Evolutionary conservation across 2,888 invertebrate genomes (phyloP), one percentile per base, ranked within the genome.

Genomic region (Drosophila tripunctata): DNA sequence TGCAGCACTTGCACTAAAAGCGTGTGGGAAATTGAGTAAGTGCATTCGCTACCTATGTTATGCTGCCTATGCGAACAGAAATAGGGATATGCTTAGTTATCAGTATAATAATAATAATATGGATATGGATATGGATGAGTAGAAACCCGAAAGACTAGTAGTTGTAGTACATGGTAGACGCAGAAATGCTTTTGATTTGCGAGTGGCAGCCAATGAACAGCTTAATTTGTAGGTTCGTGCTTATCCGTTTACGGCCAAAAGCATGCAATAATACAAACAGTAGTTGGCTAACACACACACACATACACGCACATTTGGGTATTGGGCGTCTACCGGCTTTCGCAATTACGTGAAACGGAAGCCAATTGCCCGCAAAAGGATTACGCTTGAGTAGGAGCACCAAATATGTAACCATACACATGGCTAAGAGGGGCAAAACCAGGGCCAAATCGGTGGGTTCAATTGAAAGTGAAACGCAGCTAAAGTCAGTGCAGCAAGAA

Each of bases 391-490:
- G 75, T 66, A 45, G 70, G 35, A 66, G 66, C 60, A 36, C 63
- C 60, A 52, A 70, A 58, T 41, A 41, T 22, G 43, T 43, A 6
- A 40, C 10, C 27, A 27, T 8, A 27, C 10, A 4, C 48, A 30
- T 6, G 38, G 31, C 21, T 6, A 24, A 36, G 19, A 19, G 36
- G 24, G 52, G 38, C 31, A 40, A 64, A 41, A 44, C 52, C 54
- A 43, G 68, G 64, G 43, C 67, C 57, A 74, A 69, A 58, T 56
- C 35, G 36, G 60, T 43, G 38, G 52, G 35, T 68, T 74, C 56
- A 74, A 74, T 64, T 52, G 62, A 78, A 78, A 81, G 75, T 68
- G 75, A 78, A 78, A 83, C 65, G 56, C 52, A 43, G 1, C 47
- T 45, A 35, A 51, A 68, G 61, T 65, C 62, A 55, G 57, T 67